phyloP scores from a whole-genome alignment of 2,113 vertebrate species.

The Gobius niger region DNA sequence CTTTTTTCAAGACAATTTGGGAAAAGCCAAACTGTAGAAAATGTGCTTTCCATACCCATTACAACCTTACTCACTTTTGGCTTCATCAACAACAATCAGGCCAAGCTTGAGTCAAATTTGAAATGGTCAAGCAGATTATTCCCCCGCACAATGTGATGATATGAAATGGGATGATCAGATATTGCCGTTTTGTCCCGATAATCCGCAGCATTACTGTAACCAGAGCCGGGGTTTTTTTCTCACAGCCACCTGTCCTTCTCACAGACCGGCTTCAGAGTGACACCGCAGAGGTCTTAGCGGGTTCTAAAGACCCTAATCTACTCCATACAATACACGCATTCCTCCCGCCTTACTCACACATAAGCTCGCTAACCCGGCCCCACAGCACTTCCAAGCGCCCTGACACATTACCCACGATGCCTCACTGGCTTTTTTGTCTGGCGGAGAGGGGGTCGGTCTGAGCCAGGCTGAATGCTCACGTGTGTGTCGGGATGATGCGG shows the following conservation, averaged over 20 bases:
- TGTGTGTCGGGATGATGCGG: constrained; percentile 29
- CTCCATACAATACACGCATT: constrained; percentile 68
- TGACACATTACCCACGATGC: constrained; percentile 1
- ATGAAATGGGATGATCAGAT: too few species aligned
- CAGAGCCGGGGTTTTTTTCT: constrained; percentile 18
- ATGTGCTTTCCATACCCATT: too few species aligned
- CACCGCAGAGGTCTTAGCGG: constrained; percentile 58
- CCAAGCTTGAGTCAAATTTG: too few species aligned
- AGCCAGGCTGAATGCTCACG: constrained; percentile 11
- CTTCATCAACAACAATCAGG: too few species aligned
- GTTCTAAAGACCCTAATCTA: constrained; percentile 65
- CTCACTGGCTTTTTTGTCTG: constrained; percentile 26
- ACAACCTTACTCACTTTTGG: too few species aligned
- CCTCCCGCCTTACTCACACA: constrained; percentile 59
- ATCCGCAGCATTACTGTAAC: too few species aligned
- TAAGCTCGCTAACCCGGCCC: constrained; percentile 10
- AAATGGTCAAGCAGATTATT: too few species aligned
- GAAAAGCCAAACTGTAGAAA: too few species aligned
- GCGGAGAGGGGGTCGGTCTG: constrained; percentile 21
- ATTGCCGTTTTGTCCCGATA: too few species aligned
- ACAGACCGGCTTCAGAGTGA: constrained; percentile 29
- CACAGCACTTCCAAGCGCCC: constrained; percentile 10
- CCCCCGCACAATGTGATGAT: too few species aligned
- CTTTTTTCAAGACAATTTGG: too few species aligned
- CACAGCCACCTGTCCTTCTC: constrained; percentile 25